Evolutionary conservation across 1,140 invertebrate species (phyloP).

Genomic region (Scaptomyza graminum): DNA sequence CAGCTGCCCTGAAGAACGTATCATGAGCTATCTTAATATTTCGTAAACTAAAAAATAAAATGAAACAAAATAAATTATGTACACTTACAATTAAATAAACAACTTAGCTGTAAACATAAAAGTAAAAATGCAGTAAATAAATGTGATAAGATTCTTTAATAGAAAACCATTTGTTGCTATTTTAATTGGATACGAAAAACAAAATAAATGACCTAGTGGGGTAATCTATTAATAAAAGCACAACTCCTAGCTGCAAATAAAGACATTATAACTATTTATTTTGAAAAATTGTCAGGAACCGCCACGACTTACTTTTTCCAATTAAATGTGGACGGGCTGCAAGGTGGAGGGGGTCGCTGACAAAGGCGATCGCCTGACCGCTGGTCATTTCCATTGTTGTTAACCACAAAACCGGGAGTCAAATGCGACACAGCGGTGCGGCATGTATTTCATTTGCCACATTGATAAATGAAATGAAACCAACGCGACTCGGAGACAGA

Average conservation of each 20-base stretch:
- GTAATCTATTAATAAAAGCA: conserved; percentile 1
- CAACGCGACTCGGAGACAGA: conserved; percentile 1
- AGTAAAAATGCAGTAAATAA: conserved; percentile 83
- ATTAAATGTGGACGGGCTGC: conserved; percentile 12
- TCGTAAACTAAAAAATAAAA: conserved; percentile 45
- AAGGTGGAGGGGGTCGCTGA: too few relatives aligned
- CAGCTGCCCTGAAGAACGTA: conserved; percentile 57
- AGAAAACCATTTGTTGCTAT: conserved; percentile 37
- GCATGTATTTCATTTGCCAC: conserved; percentile 65
- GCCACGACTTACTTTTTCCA: conserved; percentile 4
- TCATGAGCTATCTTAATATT: conserved; percentile 72
- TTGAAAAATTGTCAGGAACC: background rate
- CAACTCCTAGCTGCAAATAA: conserved; percentile 1
- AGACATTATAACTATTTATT: conserved; percentile 15
- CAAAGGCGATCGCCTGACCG: conserved; percentile 6
- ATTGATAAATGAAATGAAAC: conserved; percentile 73
- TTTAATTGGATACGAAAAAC: conserved; percentile 4
- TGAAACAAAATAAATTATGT: conserved; percentile 66
- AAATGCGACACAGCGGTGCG: conserved; percentile 27
- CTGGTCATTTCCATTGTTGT: conserved; percentile 5
- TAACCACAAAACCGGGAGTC: conserved; percentile 32
- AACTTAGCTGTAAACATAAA: conserved; percentile 75
- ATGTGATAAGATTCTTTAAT: conserved; percentile 84
- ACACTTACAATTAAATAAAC: conserved; percentile 59
- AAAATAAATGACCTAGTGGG: background rate